Base-by-base conservation (phyloP, 2,888 invertebrate species). In the Lasiommata megera region DNA sequence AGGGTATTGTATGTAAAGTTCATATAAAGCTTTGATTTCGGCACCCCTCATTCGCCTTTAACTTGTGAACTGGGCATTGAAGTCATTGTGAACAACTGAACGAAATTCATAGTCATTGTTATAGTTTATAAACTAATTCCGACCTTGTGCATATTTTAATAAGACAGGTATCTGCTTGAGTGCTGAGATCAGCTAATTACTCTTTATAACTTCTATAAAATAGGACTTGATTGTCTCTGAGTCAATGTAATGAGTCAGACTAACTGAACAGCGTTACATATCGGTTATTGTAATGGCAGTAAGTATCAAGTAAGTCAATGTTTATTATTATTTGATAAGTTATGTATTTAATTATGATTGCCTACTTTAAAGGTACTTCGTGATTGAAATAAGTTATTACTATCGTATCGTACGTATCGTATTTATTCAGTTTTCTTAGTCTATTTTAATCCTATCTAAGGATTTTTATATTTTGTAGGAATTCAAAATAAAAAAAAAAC, bases 1-100 rank as follows among this genome's bases (percentile, higher is more conserved):
- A 80, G 80, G 80, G 80, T 72, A 74, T 74, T 74, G 34, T 34
- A 23, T 3, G 60, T 58, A 60, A 41, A 57, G 66, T 61, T 58
- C 56, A 58, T 71, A 72, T 71, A 72, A 69, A 63, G 64, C 77
- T 71, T 80, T 82, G 87, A 88, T 87, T 86, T 80, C 64, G 72
- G 68, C 74, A 77, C 84, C 88, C 87, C 85, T 84, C 73, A 70
- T 64, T 76, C 70, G 66, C 64, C 61, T 65, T 62, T 70, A 62
- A 62, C 57, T 64, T 67, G 29, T 53, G 54, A 58, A 41, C 37
- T 56, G 50, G 29, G 54, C 56, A 56, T 41, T 34, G n/a, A 29
- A 41, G 31, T 43, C 31, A 31, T 14, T 53, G 56, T 56, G 40
- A 58, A 31, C 18, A 40, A 38, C 23, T 34, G 18, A 29, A 52